Evolutionary conservation across 2,888 invertebrate genomes (phyloP).

Genomic region (Ischnus inquisitorius): DNA sequence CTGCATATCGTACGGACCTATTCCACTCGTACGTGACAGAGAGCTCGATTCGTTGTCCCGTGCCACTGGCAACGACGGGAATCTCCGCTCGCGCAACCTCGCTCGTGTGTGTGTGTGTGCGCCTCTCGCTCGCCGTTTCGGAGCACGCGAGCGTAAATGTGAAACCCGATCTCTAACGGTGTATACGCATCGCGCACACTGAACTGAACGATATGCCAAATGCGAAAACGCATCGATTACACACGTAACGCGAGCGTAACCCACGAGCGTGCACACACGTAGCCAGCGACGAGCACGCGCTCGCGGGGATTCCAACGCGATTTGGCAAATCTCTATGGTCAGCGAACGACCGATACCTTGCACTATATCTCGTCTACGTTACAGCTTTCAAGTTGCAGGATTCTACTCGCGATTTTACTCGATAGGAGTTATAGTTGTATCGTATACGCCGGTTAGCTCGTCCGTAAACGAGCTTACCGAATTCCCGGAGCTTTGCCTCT

Average conservation of each 20-base stretch:
- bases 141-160: conserved; percentile 42
- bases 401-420: conserved; percentile 10
- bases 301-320: conserved; percentile 41
- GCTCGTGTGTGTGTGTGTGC: conserved; percentile 12
- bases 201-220: conserved; percentile 27
- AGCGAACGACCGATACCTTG: not conserved
- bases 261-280: not conserved
- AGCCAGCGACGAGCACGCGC: not conserved
- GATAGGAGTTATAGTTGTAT: conserved; percentile 10
- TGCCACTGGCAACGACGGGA: conserved; percentile 53
- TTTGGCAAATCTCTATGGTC: conserved; percentile 55
- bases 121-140: not conserved
- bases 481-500: not conserved
- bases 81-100: conserved; percentile 49
- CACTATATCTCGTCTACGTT: conserved; percentile 13
- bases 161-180: conserved; percentile 46
- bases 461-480: conserved; percentile 17
- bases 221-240: conserved; percentile 78
- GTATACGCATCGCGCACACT: conserved; percentile 38
- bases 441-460: not conserved
- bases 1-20: conserved; percentile 84
- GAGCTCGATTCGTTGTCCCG: conserved; percentile 74
- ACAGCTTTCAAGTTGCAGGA: conserved; percentile 36
- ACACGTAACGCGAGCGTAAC: conserved; percentile 69
- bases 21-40: conserved; percentile 83